These are phyloP conservation scores for Tragelaphus oryx DNA, from an alignment of 2,797 vertebrate genomes.

Conservation along the genomic window DNA sequence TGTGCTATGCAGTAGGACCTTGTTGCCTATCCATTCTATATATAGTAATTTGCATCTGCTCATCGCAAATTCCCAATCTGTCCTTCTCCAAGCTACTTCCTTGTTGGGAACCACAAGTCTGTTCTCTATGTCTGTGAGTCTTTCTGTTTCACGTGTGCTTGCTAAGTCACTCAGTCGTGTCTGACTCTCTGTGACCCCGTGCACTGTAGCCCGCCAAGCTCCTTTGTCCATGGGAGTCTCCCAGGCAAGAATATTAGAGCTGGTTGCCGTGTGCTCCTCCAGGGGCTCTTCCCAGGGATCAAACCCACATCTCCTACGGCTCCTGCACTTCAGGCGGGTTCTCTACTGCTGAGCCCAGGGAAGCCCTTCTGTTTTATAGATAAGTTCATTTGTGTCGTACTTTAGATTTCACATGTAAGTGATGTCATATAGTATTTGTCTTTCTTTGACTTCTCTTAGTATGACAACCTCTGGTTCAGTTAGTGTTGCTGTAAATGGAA, in stretches of 20 bases:
- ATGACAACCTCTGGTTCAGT: background rate
- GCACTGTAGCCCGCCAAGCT: background rate
- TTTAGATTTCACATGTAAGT: background rate
- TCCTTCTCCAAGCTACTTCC: background rate
- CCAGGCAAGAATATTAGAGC: background rate
- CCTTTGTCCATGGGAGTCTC: background rate
- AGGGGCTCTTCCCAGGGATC: background rate
- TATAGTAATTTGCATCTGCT: background rate
- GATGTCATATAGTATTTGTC: background rate
- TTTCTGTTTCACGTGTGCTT: background rate
- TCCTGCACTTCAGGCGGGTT: background rate
- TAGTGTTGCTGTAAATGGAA: background rate
- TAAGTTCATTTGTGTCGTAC: background rate
- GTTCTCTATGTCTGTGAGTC: background rate
- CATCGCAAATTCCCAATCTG: background rate
- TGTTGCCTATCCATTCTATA: background rate
- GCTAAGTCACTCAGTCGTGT: background rate
- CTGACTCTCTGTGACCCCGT: fast-evolving
- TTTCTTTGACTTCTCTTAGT: background rate
- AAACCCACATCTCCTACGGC: background rate
- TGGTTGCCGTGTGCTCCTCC: background rate
- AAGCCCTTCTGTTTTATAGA: background rate
- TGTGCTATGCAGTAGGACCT: background rate
- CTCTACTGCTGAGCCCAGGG: background rate
- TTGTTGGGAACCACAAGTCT: background rate